A percentile compares a stretch with the other conserved stretches of the same genome.
Evolutionary conservation across 1,140 invertebrate genomes (phyloP).

Genomic region (Scaptodrosophila lebanonensis): DNA sequence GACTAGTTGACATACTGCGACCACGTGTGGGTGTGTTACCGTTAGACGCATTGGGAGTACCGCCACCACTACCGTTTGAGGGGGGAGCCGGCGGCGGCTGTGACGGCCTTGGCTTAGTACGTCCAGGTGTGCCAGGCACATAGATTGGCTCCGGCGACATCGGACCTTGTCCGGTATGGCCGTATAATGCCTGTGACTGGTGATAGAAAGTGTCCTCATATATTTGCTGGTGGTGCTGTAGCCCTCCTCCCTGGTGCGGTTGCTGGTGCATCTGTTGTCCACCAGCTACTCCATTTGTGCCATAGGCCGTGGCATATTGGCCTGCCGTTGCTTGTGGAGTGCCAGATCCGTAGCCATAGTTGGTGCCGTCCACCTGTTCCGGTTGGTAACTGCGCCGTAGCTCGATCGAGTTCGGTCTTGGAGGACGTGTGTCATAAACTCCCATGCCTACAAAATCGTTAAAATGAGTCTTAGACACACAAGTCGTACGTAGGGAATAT

Average conservation of each 20-base stretch:
- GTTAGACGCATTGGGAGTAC: conserved; percentile 83
- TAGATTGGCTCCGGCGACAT: conserved; percentile 79
- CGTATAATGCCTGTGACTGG: conserved; percentile 77
- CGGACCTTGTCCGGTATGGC: conserved; percentile 69
- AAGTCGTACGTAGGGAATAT: too few species aligned
- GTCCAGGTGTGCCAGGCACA: conserved; percentile 79
- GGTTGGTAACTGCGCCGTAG: conserved; percentile 82
- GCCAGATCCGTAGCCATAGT: conserved; percentile 67
- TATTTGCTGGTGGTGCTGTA: conserved; percentile 55
- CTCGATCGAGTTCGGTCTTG: conserved; percentile 87
- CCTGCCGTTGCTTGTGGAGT: conserved; percentile 55
- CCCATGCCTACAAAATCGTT: conserved; percentile 65
- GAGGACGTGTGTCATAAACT: conserved; percentile 79
- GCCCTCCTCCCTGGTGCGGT: conserved; percentile 61
- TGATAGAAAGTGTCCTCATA: conserved; percentile 69
- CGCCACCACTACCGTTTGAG: conserved; percentile 82
- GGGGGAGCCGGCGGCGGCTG: conserved; percentile 92
- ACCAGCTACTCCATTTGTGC: conserved; percentile 67
- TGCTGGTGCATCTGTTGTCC: conserved; percentile 55
- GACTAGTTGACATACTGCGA: conserved; percentile 82
- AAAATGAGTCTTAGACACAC: conserved; percentile 15
- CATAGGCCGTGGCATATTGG: conserved; percentile 58
- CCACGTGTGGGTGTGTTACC: conserved; percentile 84
- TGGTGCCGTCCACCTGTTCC: conserved; percentile 79
- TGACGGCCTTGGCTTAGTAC: conserved; percentile 84